Conservation (phyloP, 2,797 vertebrate species). For the Hoplostethus atlanticus region DNA sequence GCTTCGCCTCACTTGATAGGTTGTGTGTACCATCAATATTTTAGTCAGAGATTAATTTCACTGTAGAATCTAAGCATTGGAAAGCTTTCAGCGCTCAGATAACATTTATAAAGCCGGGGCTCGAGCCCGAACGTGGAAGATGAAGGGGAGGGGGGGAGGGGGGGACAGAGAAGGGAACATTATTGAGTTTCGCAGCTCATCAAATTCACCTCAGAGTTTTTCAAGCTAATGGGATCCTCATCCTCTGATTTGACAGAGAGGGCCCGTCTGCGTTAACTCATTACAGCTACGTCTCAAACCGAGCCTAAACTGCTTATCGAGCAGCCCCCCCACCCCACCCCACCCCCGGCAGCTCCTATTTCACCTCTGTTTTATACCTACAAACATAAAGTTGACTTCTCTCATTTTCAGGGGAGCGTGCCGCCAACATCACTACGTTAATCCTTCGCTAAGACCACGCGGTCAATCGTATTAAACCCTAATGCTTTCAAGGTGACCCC, state of each 20-base stretch:
- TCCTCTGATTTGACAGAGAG: conserved; percentile 59
- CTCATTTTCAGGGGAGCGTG: conserved; percentile 62
- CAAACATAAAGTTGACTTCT: conserved; percentile 64
- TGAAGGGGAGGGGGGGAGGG: conserved; percentile 48
- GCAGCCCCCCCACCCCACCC: not conserved
- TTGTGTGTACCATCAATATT: conserved; percentile 77
- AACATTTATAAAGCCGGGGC: conserved; percentile 77
- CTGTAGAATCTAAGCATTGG: conserved; percentile 64
- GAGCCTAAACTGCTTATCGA: conserved; percentile 28
- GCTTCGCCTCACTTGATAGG: conserved; percentile 70
- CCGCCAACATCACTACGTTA: conserved; percentile 65
- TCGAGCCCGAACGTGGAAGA: conserved; percentile 70
- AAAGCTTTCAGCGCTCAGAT: conserved; percentile 81
- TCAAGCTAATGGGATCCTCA: conserved; percentile 65
- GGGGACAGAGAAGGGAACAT: conserved; percentile 24
- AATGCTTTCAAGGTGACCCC: conserved; percentile 81
- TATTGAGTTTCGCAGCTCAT: conserved; percentile 72
- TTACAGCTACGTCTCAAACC: conserved; percentile 45
- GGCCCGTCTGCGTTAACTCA: conserved; percentile 58
- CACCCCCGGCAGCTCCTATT: not conserved
- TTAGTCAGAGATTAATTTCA: conserved; percentile 85
- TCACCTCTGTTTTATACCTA: conserved; percentile 56
- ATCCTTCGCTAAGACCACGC: conserved; percentile 75
- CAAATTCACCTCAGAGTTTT: conserved; percentile 73
- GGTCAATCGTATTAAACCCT: conserved; percentile 81